Evolutionary conservation across 2,113 vertebrate species (phyloP).

Genomic region (Ictalurus furcatus): DNA sequence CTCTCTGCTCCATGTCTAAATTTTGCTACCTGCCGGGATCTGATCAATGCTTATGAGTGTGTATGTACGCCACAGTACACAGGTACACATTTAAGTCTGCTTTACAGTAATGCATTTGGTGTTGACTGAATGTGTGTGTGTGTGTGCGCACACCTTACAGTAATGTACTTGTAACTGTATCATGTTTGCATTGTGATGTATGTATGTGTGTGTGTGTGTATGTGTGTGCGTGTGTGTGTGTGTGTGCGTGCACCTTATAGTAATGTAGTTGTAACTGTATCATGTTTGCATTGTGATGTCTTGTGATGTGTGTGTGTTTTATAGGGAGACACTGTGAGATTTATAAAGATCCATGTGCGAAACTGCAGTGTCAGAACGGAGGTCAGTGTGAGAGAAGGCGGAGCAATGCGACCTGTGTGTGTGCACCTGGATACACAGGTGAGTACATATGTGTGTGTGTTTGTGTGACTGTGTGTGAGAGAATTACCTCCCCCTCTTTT

Average conservation of each 20-base stretch:
- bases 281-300: constrained; percentile 10
- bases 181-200: constrained; percentile 11
- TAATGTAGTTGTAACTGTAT: background rate
- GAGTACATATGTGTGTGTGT: constrained; percentile 10
- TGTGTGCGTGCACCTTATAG: background rate
- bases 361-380: constrained; percentile 87
- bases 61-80: constrained; percentile 87
- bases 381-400: constrained; percentile 86
- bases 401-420: constrained; percentile 85
- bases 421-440: constrained; percentile 86
- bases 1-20: constrained; percentile 94
- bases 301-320: constrained; percentile 9
- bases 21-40: constrained; percentile 89
- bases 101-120: background rate
- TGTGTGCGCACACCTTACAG: background rate
- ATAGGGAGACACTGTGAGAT: constrained; percentile 90
- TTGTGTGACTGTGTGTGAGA: background rate
- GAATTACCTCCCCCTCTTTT: background rate
- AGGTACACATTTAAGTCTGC: constrained; percentile 65
- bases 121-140: background rate
- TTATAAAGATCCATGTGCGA: constrained; percentile 90
- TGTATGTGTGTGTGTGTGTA: constrained; percentile 21
- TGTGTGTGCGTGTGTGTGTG: constrained; percentile 17
- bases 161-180: background rate
- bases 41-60: constrained; percentile 88